Percentiles rank a stretch among this genome's conserved stretches.
These are phyloP conservation scores for Lasioglossum villosulum DNA, from an alignment of 2,888 invertebrate species.

Conservation along the genomic window DNA sequence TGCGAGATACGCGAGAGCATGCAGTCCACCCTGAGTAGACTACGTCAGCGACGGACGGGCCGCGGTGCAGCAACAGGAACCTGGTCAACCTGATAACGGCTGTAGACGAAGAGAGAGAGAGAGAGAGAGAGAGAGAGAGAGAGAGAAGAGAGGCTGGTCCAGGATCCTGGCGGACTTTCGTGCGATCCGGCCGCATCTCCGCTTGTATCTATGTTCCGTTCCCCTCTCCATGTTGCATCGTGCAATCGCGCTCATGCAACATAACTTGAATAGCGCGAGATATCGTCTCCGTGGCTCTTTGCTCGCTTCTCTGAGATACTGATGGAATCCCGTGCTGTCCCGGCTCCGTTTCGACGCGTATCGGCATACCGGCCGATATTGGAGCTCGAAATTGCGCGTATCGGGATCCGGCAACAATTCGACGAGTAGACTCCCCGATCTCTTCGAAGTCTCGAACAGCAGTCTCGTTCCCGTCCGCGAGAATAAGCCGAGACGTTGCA, in stretches of 20 bases:
- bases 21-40: slow-evolving; percentile 14
- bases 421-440: not conserved
- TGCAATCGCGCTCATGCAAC: slow-evolving; percentile 43
- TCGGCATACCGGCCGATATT: not conserved
- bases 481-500: not conserved
- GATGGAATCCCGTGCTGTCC: not conserved
- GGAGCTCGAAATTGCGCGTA: not conserved
- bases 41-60: slow-evolving; percentile 39
- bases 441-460: not conserved
- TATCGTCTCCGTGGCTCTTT: slow-evolving; percentile 31
- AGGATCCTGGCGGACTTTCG: slow-evolving; percentile 52
- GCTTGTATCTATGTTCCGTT: slow-evolving; percentile 50
- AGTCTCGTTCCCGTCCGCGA: not conserved
- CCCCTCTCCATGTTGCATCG: slow-evolving; percentile 26
- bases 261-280: slow-evolving; percentile 41
- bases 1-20: slow-evolving; percentile 19
- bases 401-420: not conserved
- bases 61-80: slow-evolving; percentile 37
- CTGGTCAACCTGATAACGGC: slow-evolving; percentile 54
- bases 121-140: not conserved
- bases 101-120: not conserved
- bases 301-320: not conserved
- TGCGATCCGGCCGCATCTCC: slow-evolving; percentile 46
- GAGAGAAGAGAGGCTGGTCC: not conserved
- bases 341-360: not conserved